Evolutionary conservation across 1,140 invertebrate genomes (phyloP).

Genomic region (Drosophila bocki): DNA sequence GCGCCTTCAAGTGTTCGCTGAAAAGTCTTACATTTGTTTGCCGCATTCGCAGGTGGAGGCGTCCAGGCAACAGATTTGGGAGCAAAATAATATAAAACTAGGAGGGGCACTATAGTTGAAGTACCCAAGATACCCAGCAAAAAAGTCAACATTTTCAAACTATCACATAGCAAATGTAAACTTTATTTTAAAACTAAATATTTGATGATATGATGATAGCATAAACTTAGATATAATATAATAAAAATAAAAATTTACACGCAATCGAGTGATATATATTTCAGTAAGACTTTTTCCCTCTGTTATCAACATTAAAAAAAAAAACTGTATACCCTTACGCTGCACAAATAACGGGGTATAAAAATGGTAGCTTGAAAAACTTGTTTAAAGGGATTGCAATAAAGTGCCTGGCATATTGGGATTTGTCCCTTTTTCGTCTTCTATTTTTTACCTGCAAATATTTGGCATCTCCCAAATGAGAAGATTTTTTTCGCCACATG

Average conservation of each 20-base stretch:
- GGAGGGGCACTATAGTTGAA: too few relatives aligned
- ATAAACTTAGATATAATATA: too few relatives aligned
- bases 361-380: conserved; percentile 48
- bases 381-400: conserved; percentile 83
- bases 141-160: neutral
- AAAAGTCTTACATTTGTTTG: conserved; percentile 67
- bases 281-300: too few relatives aligned
- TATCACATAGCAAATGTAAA: too few relatives aligned
- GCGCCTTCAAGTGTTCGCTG: conserved; percentile 34
- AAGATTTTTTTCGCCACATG: conserved; percentile 76
- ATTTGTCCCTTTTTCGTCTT: conserved; percentile 68
- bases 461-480: conserved; percentile 75
- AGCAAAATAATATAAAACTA: conserved; percentile 39
- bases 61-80: conserved; percentile 6
- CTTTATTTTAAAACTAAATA: too few relatives aligned
- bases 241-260: too few relatives aligned
- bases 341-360: neutral
- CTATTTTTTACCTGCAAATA: conserved; percentile 74
- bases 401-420: conserved; percentile 81
- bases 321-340: neutral
- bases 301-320: neutral
- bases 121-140: neutral
- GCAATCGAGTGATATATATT: too few relatives aligned
- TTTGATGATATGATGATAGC: too few relatives aligned
- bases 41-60: conserved; percentile 65